Base-by-base conservation (phyloP, 1,140 invertebrate genomes). In the Anadara kagoshimensis region DNA sequence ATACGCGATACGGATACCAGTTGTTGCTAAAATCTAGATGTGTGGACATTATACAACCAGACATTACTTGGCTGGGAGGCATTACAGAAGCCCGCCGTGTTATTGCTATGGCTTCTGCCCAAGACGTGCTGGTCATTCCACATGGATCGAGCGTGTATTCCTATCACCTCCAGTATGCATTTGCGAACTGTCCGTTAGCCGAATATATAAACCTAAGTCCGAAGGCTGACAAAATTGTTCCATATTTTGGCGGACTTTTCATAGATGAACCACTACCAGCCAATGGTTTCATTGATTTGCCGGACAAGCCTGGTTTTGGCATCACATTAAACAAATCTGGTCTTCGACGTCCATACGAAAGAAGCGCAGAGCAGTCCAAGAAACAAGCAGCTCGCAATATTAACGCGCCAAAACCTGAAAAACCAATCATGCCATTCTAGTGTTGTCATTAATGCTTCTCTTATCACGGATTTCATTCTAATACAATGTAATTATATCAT, bases 111-210 rank as follows among this genome's bases (percentile, higher is more conserved):
- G 86, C 84, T 47, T 79, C 84, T 1, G 79, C 86, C 0, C 63
- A 82, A n/a, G 85, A 87, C 58, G 75, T 75, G 0, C 45, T 84
- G 22, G 78, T 87, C 0, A 84, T 87, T 54, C 86, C 86, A 2
- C 86, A 87, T 58, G 86, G 84, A 11, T 87, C 86, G 20, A 86
- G 84, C 53, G 78, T 87, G 0, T 87, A 86, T 69, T 87, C 86
- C 0, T 87, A 87, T 68, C 86, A 87, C 61, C 82, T 87, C 0
- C 86, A 87, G 61, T 85, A 85, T 59, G 86, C 84, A 18, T 87
- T 85, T 69, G 69, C 69, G 36, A 87, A 87, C 64, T 87, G 84
- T 61, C 86, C 86, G 1, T 29, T 87, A 16, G 85, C 85, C 0
- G 86, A 86, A 69, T 86, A 79, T 72, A 85, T 86, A 62, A 84